Evolutionary conservation across 2,888 invertebrate species (phyloP), one percentile per base, ranked within the genome.

Genomic region (Chloromyia formosa): DNA sequence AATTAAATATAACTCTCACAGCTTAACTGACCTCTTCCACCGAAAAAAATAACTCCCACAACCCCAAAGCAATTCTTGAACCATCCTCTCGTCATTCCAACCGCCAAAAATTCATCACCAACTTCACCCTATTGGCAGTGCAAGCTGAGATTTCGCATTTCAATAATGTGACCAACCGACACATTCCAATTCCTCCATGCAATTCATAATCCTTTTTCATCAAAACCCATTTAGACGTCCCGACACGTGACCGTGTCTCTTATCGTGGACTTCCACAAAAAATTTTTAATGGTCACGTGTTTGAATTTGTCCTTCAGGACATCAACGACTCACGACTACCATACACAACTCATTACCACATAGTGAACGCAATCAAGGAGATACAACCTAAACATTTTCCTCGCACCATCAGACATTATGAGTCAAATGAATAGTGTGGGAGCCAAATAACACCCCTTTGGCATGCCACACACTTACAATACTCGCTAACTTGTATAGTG

Each of bases 181-280:
- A 35, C 2, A 35, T 7, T 35, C 2, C 27, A 35, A 49, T 20
- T 66, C 45, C 66, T 49, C 27, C 20, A 22, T 58, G 12, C 20
- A 22, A 60, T 23, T 23, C 56, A n/a, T 71, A 71, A 71, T 71
- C 71, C 66, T 66, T 71, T 58, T 35, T 7, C 56, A 71, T 71
- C 58, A 35, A 71, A 71, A 71, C 49, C 16, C 71, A 71, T 71
- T 71, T 71, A 56, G 18, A 58, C 20, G 40, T 45, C 22, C 16
- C n/a, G 75, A n/a, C 83, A 81, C 82, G 82, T 82, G 83, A 74
- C 82, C 76, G 78, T 80, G 80, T 81, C 80, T 78, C 83, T 84
- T 84, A 84, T 84, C 85, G 81, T 81, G 83, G 82, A 35, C 7
- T 35, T 35, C 84, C 82, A 82, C 84, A 84, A 83, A 71, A 81